Percentiles rank a stretch among this genome's conserved stretches.
Evolutionary conservation across 1,140 invertebrate species (phyloP).

Genomic region (Charaxes varanes): DNA sequence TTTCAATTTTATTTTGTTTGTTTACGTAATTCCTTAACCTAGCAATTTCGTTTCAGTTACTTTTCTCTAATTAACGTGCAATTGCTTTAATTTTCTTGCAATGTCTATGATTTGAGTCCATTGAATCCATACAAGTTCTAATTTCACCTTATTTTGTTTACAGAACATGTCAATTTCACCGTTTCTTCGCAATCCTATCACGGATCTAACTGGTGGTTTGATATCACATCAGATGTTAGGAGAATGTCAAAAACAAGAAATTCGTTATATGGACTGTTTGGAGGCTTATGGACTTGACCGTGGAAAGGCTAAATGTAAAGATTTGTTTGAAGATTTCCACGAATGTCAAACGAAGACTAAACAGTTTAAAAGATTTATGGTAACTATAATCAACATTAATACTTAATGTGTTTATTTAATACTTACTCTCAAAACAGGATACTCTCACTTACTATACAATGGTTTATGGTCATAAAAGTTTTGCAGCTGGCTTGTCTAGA

Average conservation of each 20-base stretch:
- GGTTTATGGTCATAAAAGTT: too few relatives aligned
- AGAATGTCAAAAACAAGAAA: conserved; percentile 78
- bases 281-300: conserved; percentile 82
- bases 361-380: conserved; percentile 74
- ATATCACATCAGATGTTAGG: conserved; percentile 77
- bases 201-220: conserved; percentile 78
- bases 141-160: conserved; percentile 11
- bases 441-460: too few relatives aligned
- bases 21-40: conserved; percentile 65
- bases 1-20: too few relatives aligned
- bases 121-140: conserved; percentile 18
- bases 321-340: conserved; percentile 77
- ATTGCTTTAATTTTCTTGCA: too few relatives aligned
- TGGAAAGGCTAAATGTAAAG: conserved; percentile 74
- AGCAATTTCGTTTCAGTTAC: too few relatives aligned
- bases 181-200: conserved; percentile 78
- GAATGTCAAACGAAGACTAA: conserved; percentile 78
- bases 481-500: too few relatives aligned
- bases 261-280: conserved; percentile 80
- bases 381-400: too few relatives aligned
- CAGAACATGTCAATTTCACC: conserved; percentile 73
- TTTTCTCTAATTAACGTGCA: too few relatives aligned
- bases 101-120: too few relatives aligned
- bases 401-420: too few relatives aligned
- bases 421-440: too few relatives aligned